These are phyloP conservation scores for Gavialis gangeticus DNA, from an alignment of 2,113 vertebrate genomes.

Conservation along the genomic window DNA sequence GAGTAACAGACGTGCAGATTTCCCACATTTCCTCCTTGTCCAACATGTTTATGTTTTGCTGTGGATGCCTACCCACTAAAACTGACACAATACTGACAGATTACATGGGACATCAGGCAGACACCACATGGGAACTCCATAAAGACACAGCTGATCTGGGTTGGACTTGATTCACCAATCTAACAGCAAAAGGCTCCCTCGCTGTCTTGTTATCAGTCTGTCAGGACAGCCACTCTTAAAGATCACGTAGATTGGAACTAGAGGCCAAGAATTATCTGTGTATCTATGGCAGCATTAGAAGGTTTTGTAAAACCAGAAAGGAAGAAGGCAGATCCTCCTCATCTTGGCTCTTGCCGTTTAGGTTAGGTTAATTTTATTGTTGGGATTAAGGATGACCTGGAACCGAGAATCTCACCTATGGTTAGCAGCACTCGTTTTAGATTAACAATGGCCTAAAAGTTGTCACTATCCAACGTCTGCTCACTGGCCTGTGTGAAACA, in stretches of 20 bases:
- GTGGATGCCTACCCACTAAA: not conserved
- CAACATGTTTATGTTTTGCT: not conserved
- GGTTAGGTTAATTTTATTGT: not conserved
- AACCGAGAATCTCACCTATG: not conserved
- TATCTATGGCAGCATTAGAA: not conserved
- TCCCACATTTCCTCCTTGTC: not conserved
- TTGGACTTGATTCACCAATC: not conserved
- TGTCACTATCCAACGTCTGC: not conserved
- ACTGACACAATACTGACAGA: not conserved
- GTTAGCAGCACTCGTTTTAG: not conserved
- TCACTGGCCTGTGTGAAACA: not conserved
- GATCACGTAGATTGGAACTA: not conserved
- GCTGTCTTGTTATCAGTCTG: accelerated
- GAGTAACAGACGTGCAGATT: not conserved
- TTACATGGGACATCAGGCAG: not conserved
- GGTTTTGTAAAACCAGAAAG: not conserved
- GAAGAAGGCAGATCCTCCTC: not conserved
- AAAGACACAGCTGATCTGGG: not conserved
- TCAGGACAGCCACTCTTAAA: not conserved
- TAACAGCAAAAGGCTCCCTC: not conserved
- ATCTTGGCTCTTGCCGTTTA: not conserved
- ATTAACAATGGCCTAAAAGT: not conserved
- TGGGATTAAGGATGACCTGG: not conserved
- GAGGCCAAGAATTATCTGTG: not conserved
- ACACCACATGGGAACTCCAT: not conserved